Base-by-base conservation (phyloP, 2,888 invertebrate genomes). In the Branchellion lobata region DNA sequence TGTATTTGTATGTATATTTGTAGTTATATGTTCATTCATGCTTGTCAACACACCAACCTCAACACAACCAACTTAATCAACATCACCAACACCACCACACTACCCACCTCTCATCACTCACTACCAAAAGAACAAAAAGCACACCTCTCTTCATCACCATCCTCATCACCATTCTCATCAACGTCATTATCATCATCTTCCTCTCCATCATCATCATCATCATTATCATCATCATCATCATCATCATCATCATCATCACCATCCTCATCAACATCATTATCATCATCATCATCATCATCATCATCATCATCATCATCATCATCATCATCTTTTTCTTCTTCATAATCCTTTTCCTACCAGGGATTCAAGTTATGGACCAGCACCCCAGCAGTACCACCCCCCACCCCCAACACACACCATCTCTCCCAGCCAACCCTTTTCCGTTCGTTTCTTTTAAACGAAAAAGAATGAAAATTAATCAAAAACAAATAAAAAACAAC, bases 281-380 rank as follows among this genome's bases (percentile, higher is more conserved):
- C n/a, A 21, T 65, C 65, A 65, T 65, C n/a, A 65, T 65, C n/a
- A 29, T 65, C 65, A 29, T 65, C n/a, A 29, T 65, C n/a, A 65
- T 65, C 21, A 8, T 65, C 29, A 27, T 65, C n/a, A 65, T 57
- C 21, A 57, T 57, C 21, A 57, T 57, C 21, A 57, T 57, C 21
- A 57, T 57, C 21, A 57, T 24, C 61, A 57, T 57, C 5, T 14
- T 57, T 57, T 18, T 57, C 24, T 14, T 57, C 21, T 14, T 57
- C 21, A 57, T 57, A 14, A 57, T 57, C 21, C 21, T n/a, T 5
- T 57, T 57, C 61, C 21, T 24, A 57, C 24, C 21, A 18, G 61
- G 24, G 61, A 57, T 24, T 8, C n/a, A 57, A 57, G 14, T 57
- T 57, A 47, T 47, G 47, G 47, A 47, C 47, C 8, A 18, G 11